phyloP scores from a whole-genome alignment of 2,797 vertebrate species.

The Nannoperca australis region DNA sequence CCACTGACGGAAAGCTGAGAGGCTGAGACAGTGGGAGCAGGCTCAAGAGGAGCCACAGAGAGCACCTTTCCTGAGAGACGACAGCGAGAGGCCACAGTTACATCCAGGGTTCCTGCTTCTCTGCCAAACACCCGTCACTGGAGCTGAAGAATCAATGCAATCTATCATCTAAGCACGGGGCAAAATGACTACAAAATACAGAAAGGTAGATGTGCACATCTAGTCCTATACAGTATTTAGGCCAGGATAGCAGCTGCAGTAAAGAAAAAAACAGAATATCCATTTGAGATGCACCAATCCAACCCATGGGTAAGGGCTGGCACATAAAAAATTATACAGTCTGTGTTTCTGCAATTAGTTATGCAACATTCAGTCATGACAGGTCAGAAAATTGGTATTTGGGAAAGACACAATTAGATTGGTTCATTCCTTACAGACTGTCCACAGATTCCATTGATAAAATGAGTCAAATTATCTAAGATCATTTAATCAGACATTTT shows the following conservation, averaged over 20 bases:
- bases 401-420: not conserved
- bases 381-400: not conserved
- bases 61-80: conserved; percentile 79
- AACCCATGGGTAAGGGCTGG: too few species aligned
- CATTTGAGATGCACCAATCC: not conserved
- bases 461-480: not conserved
- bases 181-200: not conserved
- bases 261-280: conserved; percentile 23
- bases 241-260: conserved; percentile 9
- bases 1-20: conserved; percentile 19
- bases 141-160: not conserved
- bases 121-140: not conserved
- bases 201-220: conserved; percentile 4
- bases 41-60: conserved; percentile 53
- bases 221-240: not conserved
- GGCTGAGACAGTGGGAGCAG: conserved; percentile 30
- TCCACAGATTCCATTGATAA: not conserved
- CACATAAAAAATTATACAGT: too few species aligned
- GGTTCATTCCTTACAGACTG: not conserved
- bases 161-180: not conserved
- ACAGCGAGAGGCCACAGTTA: conserved; percentile 60
- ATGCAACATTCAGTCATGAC: not conserved
- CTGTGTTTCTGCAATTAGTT: not conserved
- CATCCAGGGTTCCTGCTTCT: conserved; percentile 27
- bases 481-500: too few species aligned